phyloP scores from a whole-genome alignment of 2,113 vertebrate species.

The Trogon melanurus region DNA sequence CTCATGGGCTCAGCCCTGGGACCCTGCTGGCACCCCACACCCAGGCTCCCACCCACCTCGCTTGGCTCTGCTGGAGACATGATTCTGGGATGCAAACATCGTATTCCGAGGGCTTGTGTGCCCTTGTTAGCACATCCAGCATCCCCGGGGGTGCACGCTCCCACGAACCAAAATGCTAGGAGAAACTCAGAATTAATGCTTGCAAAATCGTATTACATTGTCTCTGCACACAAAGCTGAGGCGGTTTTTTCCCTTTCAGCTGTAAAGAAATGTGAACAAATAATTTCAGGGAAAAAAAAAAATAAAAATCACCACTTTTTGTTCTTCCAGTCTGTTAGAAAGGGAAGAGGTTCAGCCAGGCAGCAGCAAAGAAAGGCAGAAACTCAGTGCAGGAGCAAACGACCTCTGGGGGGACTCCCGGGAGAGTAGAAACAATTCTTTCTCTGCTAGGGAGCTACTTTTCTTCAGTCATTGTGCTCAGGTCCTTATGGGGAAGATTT shows the following conservation, averaged over 20 bases:
- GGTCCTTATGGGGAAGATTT: not conserved
- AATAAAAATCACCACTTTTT: fast-evolving
- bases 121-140: fast-evolving
- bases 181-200: not conserved
- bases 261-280: not conserved
- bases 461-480: not conserved
- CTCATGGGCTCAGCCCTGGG: not conserved
- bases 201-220: not conserved
- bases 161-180: fast-evolving
- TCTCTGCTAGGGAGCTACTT: not conserved
- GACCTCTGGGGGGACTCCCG: not conserved
- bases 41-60: not conserved
- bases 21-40: fast-evolving
- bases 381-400: not conserved
- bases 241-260: fast-evolving
- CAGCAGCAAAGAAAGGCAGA: not conserved
- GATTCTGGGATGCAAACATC: fast-evolving
- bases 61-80: not conserved
- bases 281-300: not conserved
- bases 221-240: not conserved
- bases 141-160: fast-evolving
- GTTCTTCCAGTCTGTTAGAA: not conserved
- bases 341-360: not conserved
- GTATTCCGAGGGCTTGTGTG: fast-evolving
- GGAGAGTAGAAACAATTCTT: not conserved